Evolutionary conservation across 2,888 invertebrate genomes (phyloP), one percentile per base, ranked within the genome.

Genomic region (Apodemia zela): DNA sequence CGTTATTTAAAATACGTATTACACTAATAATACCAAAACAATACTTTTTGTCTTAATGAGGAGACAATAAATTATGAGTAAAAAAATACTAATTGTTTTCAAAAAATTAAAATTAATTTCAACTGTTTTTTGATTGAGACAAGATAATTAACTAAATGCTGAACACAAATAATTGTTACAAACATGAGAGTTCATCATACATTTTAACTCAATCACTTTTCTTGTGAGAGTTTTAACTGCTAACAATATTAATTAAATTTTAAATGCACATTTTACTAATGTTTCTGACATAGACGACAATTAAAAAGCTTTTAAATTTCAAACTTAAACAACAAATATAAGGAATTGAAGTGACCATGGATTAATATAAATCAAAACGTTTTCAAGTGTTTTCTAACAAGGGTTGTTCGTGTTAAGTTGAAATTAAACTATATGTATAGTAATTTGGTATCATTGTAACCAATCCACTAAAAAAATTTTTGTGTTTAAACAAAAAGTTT

Each of bases 191-290:
- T 49, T 10, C 17, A 13, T n/a, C 58, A 57, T 0, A 25, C 1
- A 42, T 42, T 17, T 42, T 33, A 42, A 60, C 21, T 45, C 17
- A 45, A 42, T 13, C 13, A 38, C 47, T 42, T 78, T 78, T 75
- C 73, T 66, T 66, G 63, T 69, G 65, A 66, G 66, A 66, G 69
- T 82, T 81, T 80, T 81, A 73, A 77, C 85, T 85, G 82, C 83
- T 75, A 74, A 82, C 80, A 79, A 81, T 75, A 75, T 75, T 74
- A 75, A 76, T 69, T 72, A 73, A 72, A 74, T 75, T 80, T 81
- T 81, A 84, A 83, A 85, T 85, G 84, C 84, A 84, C 77, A 79
- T 81, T 79, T 78, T 70, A 74, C 75, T 77, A 77, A 76, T 75
- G 75, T 78, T 72, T 77, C 76, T 73, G 76, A 82, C 76, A 79